Base-by-base conservation (phyloP, 2,888 invertebrate genomes). In the Rugalucina vietnamica region DNA sequence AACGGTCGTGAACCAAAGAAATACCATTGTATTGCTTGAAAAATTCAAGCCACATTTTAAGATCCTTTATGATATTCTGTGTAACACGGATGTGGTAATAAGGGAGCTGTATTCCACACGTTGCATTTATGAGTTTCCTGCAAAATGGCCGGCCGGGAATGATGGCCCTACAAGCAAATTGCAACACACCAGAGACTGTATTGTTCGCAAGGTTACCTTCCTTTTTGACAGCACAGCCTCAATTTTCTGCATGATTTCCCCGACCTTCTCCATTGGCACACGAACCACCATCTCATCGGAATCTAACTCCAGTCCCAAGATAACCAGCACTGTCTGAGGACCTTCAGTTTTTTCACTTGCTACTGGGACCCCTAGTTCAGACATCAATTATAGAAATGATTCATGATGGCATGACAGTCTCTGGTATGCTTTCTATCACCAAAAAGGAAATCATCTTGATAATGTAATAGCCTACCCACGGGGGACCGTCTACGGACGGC, bases 381-480 rank as follows among this genome's bases (percentile, higher is more conserved):
- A 14, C 82, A 82, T 57, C 37, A 57, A 21, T 0, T 24, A 21
- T 39, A 3, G 76, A 81, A 72, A 8, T 57, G 10, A 21, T 12
- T 5, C 71, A 75, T 57, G 0, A 74, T 57, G 5, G n/a, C 18
- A 24, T 18, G 8, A 49, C 75, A 82, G 1, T 77, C 37, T 4
- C 69, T 36, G 0, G 76, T 72, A 21, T 24, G 24, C 21, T 69
- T 24, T 34, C 21, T 69, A 24, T 34, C 21, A 21, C 81, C 78
- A 0, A 71, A 71, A 50, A 85, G 60, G n/a, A 85, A 76, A 76
- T 81, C 85, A 82, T 85, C 81, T 3, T 81, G 50, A 74, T 84
- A 84, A 50, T 81, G 81, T 14, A 81, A 18, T 12, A 82, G 8
- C 24, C 43, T 32, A 4, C 75, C 82, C 3, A 50, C 50, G 4